These are phyloP conservation scores for Rhagoletis zephyria DNA, from an alignment of 1,140 invertebrate species.

Conservation along the genomic window DNA sequence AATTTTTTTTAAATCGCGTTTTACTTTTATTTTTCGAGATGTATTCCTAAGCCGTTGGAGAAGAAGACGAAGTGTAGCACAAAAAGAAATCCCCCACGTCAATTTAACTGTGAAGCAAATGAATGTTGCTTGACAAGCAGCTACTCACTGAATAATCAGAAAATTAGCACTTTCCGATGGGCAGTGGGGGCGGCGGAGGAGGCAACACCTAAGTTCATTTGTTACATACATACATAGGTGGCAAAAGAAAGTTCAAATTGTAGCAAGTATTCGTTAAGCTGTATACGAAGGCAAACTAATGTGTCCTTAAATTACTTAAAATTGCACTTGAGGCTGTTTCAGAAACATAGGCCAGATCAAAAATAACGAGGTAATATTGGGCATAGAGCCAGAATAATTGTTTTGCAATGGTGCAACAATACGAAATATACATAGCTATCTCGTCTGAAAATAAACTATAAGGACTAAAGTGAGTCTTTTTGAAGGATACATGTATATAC, in stretches of 20 bases:
- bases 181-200: not conserved
- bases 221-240: not conserved
- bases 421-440: too few relatives aligned
- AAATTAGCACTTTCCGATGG: slow-evolving; percentile 26
- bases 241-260: not conserved
- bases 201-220: not conserved
- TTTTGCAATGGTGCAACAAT: too few relatives aligned
- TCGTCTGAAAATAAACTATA: too few relatives aligned
- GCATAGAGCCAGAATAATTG: too few relatives aligned
- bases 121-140: not conserved
- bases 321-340: too few relatives aligned
- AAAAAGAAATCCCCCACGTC: not conserved
- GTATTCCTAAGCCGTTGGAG: not conserved
- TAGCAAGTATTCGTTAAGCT: not conserved
- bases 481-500: too few relatives aligned
- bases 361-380: too few relatives aligned
- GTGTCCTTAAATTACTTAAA: not conserved
- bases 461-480: too few relatives aligned
- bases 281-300: not conserved
- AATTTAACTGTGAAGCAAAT: slow-evolving; percentile 23
- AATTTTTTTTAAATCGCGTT: not conserved
- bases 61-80: not conserved
- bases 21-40: slow-evolving; percentile 29
- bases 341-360: too few relatives aligned
- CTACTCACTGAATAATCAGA: slow-evolving; percentile 6